These are phyloP conservation scores for Urocolius indicus DNA, from an alignment of 2,113 vertebrate genomes.

Conservation along the genomic window DNA sequence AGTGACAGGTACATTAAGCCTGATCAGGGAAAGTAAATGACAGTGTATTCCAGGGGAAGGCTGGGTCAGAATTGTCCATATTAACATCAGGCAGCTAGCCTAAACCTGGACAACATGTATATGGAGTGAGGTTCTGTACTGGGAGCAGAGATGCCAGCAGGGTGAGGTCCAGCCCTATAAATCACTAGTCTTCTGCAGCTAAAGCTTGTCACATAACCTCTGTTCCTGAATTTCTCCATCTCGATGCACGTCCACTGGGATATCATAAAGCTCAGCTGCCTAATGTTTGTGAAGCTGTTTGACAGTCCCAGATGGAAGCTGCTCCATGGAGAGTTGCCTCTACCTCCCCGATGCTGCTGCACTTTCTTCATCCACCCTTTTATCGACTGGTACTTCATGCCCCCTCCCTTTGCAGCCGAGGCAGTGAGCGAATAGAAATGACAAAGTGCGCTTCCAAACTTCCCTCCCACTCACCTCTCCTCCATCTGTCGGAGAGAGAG, in stretches of 20 bases:
- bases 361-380: slow-evolving; percentile 8
- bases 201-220: background rate
- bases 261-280: background rate
- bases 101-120: background rate
- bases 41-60: background rate
- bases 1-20: slow-evolving; percentile 6
- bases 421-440: slow-evolving; percentile 29
- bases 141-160: background rate
- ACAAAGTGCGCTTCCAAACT: slow-evolving; percentile 50
- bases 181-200: background rate
- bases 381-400: background rate
- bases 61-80: background rate
- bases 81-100: background rate
- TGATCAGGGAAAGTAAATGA: background rate
- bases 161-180: background rate
- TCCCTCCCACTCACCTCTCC: slow-evolving; percentile 61
- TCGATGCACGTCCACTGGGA: background rate
- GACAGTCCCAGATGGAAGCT: background rate
- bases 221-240: background rate
- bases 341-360: background rate
- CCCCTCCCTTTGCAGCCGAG: slow-evolving; percentile 10
- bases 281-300: background rate
- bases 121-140: background rate
- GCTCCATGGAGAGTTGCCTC: background rate
- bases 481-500: slow-evolving; percentile 53